These are phyloP conservation scores for Cotesia chilonis DNA, from an alignment of 1,140 invertebrate genomes.

Conservation along the genomic window DNA sequence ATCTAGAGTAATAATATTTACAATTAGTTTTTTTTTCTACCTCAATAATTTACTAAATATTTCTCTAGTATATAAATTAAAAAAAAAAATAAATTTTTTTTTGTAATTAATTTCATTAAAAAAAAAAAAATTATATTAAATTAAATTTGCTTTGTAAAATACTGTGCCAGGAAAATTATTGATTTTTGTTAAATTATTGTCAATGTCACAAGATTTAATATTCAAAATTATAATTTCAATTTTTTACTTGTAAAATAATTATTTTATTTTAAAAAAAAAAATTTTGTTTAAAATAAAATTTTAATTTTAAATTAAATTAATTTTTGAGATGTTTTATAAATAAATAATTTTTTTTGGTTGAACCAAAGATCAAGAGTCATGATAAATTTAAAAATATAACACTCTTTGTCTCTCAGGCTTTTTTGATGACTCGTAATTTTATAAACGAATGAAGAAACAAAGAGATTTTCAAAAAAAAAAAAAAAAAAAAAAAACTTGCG, in stretches of 20 bases:
- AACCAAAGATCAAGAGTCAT: not conserved
- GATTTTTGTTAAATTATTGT: too few species aligned
- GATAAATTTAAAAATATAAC: constrained; percentile 8
- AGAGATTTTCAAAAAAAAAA: not conserved
- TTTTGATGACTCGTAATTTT: constrained; percentile 16
- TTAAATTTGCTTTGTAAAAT: too few species aligned
- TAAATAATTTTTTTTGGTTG: not conserved
- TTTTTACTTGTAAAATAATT: too few species aligned
- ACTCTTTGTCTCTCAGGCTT: constrained; percentile 4
- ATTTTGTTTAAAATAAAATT: not conserved
- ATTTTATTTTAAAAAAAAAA: not conserved
- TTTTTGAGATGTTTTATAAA: not conserved
- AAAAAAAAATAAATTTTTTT: too few species aligned
- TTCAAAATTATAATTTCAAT: too few species aligned
- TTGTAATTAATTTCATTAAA: too few species aligned
- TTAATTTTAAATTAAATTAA: not conserved
- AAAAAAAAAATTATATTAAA: too few species aligned
- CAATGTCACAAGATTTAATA: too few species aligned
- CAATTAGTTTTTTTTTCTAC: too few species aligned
- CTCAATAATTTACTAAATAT: too few species aligned
- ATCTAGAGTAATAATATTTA: constrained; percentile 65
- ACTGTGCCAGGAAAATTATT: too few species aligned
- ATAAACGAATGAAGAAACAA: constrained; percentile 12
- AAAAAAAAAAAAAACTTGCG: constrained; percentile 11
- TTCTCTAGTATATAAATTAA: too few species aligned